Evolutionary conservation across 2,888 invertebrate genomes (phyloP).

Genomic region (Trissolcus brochymenae): DNA sequence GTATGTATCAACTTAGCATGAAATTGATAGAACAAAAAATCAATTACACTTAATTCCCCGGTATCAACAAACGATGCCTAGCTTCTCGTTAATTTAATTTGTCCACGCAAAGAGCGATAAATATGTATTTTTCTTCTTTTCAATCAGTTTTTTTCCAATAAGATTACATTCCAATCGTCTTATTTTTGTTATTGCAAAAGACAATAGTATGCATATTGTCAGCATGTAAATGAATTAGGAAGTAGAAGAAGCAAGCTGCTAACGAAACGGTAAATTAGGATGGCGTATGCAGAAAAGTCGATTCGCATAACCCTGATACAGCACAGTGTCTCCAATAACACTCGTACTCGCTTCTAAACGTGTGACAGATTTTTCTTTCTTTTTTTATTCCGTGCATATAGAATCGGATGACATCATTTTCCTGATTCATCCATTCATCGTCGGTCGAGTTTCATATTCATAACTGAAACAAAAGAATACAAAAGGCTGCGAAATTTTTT

Average conservation of each 20-base stretch:
- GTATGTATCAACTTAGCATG: too few species aligned
- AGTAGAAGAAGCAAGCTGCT: constrained; percentile 24
- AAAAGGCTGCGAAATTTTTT: background rate
- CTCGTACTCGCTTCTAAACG: background rate
- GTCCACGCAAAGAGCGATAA: too few species aligned
- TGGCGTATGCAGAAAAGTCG: constrained; percentile 23
- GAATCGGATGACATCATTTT: background rate
- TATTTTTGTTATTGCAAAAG: constrained; percentile 2
- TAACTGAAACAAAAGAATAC: background rate
- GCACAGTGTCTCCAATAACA: constrained; percentile 30
- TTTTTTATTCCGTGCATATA: background rate
- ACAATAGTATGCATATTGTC: background rate
- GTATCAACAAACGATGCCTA: too few species aligned
- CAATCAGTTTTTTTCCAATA: background rate
- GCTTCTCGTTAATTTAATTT: too few species aligned
- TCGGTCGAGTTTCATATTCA: background rate
- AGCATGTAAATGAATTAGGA: constrained; percentile 24
- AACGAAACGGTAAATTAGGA: constrained; percentile 33
- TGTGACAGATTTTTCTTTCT: constrained; percentile 2
- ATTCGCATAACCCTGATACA: constrained; percentile 43
- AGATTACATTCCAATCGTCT: background rate
- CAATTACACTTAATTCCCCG: too few species aligned
- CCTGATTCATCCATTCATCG: background rate
- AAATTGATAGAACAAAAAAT: too few species aligned
- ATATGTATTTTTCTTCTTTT: too few species aligned